Base-by-base conservation (phyloP, 2,888 invertebrate genomes). In the Megamerina dolium region DNA sequence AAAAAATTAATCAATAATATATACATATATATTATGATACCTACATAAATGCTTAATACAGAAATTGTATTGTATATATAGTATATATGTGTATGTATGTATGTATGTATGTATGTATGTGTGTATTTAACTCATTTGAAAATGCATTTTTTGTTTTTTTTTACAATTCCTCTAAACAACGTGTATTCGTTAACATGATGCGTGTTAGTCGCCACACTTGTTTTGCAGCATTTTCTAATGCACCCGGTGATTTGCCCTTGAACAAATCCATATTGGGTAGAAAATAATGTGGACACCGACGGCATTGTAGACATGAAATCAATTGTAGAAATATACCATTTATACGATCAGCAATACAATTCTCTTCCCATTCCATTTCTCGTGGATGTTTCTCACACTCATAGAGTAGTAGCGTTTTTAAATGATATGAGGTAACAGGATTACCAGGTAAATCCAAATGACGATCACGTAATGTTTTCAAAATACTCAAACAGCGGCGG, bases 371-470 rank as follows among this genome's bases (percentile, higher is more conserved):
- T 65, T 95, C 94, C 60, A 85, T 79, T 69, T 94, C 93, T 46
- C 89, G 77, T 2, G 92, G 92, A 70, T 95, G 95, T 67, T 95
- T 95, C 75, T 95, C 95, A 72, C 95, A 95, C 71, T 95, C 95
- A 75, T 92, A 94, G 50, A 95, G 73, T 42, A 96, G 75, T 43
- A 96, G 74, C 6, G 93, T 93, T 74, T 87, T 87, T 78, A 87
- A 81, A 74, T 93, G 91, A 68, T 94, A 93, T 61, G 87, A 85
- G 16, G 88, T 86, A 46, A 95, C 89, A 1, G 94, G 93, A 65
- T 91, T 90, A 1, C 89, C 86, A 41, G 90, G 82, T 60, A 90
- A 64, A 69, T 94, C 93, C 54, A 95, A 74, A 64, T 95, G 93
- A 38, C 92, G 77, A 70, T 96, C 95, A 16, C 93, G 75, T 49